These are phyloP conservation scores for Xiphias gladius DNA, from an alignment of 2,113 vertebrate species.

Conservation along the genomic window DNA sequence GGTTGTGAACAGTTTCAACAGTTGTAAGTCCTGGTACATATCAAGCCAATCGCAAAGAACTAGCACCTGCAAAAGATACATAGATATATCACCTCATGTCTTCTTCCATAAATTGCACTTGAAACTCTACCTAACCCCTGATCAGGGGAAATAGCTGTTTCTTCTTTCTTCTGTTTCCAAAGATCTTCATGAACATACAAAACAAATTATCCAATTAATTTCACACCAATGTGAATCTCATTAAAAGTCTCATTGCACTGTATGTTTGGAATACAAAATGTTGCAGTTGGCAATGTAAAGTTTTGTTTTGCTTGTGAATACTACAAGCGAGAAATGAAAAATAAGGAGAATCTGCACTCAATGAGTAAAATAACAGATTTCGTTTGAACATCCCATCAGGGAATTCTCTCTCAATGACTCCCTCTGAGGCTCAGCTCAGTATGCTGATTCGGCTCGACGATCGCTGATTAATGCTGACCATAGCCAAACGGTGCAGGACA, in stretches of 20 bases:
- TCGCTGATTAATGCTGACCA: slow-evolving; percentile 19
- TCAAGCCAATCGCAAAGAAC: too few relatives aligned
- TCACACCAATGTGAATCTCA: neutral
- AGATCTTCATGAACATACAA: neutral
- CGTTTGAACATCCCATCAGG: neutral
- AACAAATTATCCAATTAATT: neutral
- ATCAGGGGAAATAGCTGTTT: neutral
- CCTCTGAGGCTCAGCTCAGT: neutral
- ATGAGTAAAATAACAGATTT: neutral
- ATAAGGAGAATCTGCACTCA: neutral
- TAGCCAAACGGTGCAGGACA: neutral
- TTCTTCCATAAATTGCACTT: neutral
- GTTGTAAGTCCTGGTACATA: neutral
- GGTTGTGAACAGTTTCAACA: neutral
- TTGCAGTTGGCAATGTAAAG: neutral
- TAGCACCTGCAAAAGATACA: too few relatives aligned
- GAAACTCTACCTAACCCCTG: neutral
- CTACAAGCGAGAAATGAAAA: neutral
- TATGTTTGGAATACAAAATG: neutral
- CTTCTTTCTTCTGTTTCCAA: too few relatives aligned
- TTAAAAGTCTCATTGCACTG: neutral
- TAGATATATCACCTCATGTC: neutral
- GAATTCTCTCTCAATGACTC: neutral
- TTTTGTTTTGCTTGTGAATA: neutral
- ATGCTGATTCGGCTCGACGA: neutral